Conservation (phyloP, 1,140 invertebrate species). For the Drosophila orosa region DNA sequence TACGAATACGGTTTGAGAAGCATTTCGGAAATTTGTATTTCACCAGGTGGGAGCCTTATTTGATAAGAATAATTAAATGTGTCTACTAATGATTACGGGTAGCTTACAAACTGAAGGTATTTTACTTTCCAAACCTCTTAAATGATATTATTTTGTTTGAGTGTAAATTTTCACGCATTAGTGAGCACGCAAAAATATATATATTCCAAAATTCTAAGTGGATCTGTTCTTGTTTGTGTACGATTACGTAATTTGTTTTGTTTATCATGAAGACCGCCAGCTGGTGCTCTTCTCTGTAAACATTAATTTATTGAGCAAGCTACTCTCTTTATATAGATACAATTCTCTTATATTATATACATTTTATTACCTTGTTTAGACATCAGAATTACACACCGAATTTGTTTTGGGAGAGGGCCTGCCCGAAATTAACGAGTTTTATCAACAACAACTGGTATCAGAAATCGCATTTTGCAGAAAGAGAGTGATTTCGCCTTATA, state of each 20-base stretch:
- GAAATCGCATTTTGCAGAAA: background rate
- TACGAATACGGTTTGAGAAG: background rate
- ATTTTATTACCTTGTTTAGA: too few relatives aligned
- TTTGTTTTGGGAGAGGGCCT: background rate
- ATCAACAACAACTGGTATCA: background rate
- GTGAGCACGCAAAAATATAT: background rate
- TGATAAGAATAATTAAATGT: background rate
- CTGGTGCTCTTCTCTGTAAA: background rate
- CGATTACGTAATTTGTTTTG: conserved; percentile 9
- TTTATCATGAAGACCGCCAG: background rate
- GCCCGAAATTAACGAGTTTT: conserved; percentile 1
- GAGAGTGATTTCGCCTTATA: conserved; percentile 24
- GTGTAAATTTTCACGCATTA: background rate
- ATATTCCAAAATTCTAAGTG: background rate
- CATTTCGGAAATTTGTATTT: background rate
- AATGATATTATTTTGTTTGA: background rate
- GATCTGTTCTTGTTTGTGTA: background rate
- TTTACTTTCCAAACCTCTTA: too few relatives aligned
- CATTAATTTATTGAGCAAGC: background rate
- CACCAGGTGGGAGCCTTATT: background rate
- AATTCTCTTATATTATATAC: background rate
- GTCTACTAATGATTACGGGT: background rate
- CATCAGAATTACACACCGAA: background rate
- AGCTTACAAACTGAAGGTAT: too few relatives aligned
- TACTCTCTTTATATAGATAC: background rate